Conservation (phyloP, 2,888 invertebrate species). For the Anarsia innoxiella region DNA sequence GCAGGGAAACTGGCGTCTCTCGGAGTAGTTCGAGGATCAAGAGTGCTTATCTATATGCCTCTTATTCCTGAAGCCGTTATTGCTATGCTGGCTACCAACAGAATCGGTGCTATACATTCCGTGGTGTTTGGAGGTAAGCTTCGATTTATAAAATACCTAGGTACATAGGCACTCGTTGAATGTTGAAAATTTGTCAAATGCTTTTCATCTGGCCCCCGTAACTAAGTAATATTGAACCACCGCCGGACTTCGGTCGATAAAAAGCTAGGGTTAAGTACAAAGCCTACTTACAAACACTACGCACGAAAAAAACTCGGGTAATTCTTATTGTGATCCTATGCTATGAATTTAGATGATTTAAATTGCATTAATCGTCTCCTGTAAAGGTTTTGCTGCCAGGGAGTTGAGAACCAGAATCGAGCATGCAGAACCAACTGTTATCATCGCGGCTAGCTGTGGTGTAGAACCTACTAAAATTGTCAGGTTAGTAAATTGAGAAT, state of each 20-base stretch:
- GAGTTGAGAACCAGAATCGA: conserved; percentile 90
- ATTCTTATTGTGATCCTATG: too few species aligned
- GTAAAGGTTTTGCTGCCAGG: conserved; percentile 89
- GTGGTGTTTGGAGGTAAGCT: conserved; percentile 94
- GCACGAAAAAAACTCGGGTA: too few species aligned
- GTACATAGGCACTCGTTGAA: too few species aligned
- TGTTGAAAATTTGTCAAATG: too few species aligned
- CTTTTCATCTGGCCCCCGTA: too few species aligned
- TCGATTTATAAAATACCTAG: too few species aligned
- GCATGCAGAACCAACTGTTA: conserved; percentile 90
- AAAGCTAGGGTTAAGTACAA: too few species aligned
- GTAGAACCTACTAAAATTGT: conserved; percentile 91
- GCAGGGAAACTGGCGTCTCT: conserved; percentile 86
- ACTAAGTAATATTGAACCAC: too few species aligned
- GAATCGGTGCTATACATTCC: conserved; percentile 94
- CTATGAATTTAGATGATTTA: too few species aligned
- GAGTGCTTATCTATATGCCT: conserved; percentile 96
- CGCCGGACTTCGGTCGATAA: too few species aligned
- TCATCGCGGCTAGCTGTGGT: conserved; percentile 93
- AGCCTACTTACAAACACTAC: too few species aligned
- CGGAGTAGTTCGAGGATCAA: conserved; percentile 88
- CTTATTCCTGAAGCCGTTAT: conserved; percentile 92
- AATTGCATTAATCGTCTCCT: too few species aligned
- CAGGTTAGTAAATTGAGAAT: conserved; percentile 69
- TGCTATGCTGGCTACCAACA: conserved; percentile 90